Base-by-base conservation (phyloP, 1,140 invertebrate species). In the Cyclina sinensis region DNA sequence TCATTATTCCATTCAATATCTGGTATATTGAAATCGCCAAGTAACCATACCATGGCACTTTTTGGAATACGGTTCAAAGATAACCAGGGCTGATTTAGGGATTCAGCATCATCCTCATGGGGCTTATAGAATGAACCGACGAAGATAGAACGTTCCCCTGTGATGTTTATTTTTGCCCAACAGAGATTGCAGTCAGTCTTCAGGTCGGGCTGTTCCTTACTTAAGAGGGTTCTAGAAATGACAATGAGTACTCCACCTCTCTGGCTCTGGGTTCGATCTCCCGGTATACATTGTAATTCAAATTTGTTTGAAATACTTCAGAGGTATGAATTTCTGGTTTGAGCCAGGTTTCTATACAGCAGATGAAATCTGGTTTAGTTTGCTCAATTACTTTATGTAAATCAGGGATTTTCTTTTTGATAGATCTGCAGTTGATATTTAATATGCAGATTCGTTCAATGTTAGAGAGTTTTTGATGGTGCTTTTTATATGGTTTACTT, bases 21-120 rank as follows among this genome's bases (percentile, higher is more conserved):
- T 16, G 74, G 74, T 12, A 78, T n/a, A 43, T 78, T 78, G 37
- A 78, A 78, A 24, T 78, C 74, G 18, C 74, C 74, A 16, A 78
- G 74, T 4, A 51, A 24, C 74, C 74, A 46, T 12, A 59, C 35
- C 5, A 81, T 57, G 27, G 24, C 59, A 37, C 59, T 27, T 51
- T 78, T 78, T 5, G 74, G 46, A 16, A 78, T 51, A 5, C 16
- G 39, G 12, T 51, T 78, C 21, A 78, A 11, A 18, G 74, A 78
- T 78, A 35, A 51, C 35, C 74, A 46, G 11, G 48, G n/a, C 21
- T 78, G 11, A 78, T 18, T 14, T 48, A 46, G 74, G 46, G 39
- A 78, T 78, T 78, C 74, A 48, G 12, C 27, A 21, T 78, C 21
- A 48, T 48, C 30, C 21, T 78, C 74, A 51, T 78, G 74, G 37